These are phyloP conservation scores for Limonius californicus DNA, from an alignment of 1,140 invertebrate species.

Conservation along the genomic window DNA sequence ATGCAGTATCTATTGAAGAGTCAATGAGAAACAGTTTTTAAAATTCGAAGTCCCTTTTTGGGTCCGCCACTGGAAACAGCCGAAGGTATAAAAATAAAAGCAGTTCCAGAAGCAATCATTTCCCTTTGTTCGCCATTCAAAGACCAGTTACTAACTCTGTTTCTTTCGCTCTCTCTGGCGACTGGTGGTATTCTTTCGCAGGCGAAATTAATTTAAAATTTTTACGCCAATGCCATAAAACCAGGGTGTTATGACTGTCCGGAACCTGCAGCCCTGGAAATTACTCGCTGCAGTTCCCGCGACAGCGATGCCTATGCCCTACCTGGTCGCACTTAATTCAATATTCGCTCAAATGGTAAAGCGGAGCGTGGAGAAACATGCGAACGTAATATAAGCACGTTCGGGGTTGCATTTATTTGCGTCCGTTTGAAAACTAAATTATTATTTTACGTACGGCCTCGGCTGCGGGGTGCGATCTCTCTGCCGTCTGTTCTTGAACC, in stretches of 20 bases:
- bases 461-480: constrained; percentile 82
- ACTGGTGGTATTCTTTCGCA: background rate
- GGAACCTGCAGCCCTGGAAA: background rate
- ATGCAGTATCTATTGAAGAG: no score
- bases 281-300: background rate
- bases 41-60: no score
- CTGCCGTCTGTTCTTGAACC: constrained; percentile 97
- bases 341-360: background rate
- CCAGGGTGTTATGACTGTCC: background rate
- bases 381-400: background rate
- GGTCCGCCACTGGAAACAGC: no score
- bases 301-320: background rate
- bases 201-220: constrained; percentile 5
- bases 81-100: background rate
- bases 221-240: constrained; percentile 3
- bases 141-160: background rate
- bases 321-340: constrained; percentile 1
- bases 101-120: background rate
- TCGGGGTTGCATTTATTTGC: no score
- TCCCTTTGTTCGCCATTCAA: background rate
- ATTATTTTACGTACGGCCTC: constrained; percentile 58
- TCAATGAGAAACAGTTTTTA: no score
- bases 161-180: background rate
- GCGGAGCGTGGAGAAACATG: background rate
- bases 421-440: background rate